Evolutionary conservation across 2,797 vertebrate genomes (phyloP).

Genomic region (Benthosema pterotum): DNA sequence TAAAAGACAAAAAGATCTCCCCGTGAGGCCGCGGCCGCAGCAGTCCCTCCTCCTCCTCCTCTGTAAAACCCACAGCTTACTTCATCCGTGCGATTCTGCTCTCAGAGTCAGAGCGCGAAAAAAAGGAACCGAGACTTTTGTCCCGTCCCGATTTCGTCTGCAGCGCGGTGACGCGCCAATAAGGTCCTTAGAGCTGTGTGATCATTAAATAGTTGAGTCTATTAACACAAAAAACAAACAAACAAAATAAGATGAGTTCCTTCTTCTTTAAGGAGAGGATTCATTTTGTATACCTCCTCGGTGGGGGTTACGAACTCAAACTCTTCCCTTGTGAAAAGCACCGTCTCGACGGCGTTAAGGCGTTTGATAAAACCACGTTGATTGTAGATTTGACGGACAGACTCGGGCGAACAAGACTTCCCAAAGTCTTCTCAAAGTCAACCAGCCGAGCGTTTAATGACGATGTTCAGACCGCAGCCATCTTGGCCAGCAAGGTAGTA

Average conservation of each 20-base stretch:
- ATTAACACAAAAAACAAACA: slow-evolving; percentile 48
- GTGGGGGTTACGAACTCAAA: slow-evolving; percentile 36
- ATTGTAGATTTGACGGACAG: not conserved
- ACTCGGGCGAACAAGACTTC: too few relatives aligned
- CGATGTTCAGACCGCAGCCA: too few relatives aligned
- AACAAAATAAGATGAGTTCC: slow-evolving; percentile 49
- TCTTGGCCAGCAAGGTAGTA: too few relatives aligned
- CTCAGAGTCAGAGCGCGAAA: slow-evolving; percentile 23
- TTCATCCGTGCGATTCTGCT: slow-evolving; percentile 13
- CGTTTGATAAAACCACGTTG: not conserved
- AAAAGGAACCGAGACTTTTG: slow-evolving; percentile 13
- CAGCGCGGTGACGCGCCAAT: slow-evolving; percentile 38
- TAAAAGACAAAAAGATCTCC: slow-evolving; percentile 1
- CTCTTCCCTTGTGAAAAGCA: slow-evolving; percentile 37
- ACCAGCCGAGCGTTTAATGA: too few relatives aligned
- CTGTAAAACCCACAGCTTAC: too few relatives aligned
- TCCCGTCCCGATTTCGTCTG: slow-evolving; percentile 20
- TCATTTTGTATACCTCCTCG: slow-evolving; percentile 36
- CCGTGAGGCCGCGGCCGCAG: too few relatives aligned
- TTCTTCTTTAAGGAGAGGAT: slow-evolving; percentile 54
- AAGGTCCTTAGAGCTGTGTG: slow-evolving; percentile 25
- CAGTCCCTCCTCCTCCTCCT: too few relatives aligned
- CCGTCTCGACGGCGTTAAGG: slow-evolving; percentile 16
- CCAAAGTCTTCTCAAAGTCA: too few relatives aligned
- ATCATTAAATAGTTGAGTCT: slow-evolving; percentile 71